Conservation (phyloP, 2,797 vertebrate genomes). For the Phalanger gymnotis region DNA sequence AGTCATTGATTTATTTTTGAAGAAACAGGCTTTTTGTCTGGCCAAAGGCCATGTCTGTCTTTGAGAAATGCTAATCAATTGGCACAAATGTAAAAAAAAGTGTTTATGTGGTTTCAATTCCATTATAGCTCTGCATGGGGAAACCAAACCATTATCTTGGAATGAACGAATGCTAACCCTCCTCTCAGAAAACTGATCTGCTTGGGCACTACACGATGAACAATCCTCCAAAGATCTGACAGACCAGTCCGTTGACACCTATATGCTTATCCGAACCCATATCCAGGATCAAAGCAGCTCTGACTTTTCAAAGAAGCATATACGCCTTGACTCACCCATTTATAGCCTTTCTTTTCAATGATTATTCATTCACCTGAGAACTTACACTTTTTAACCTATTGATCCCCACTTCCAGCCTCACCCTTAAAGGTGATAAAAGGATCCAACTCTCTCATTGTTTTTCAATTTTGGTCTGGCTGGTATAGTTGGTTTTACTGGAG, state of each 20-base stretch:
- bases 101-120: conserved; percentile 32
- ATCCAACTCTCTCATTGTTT: not conserved
- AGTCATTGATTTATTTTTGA: conserved; percentile 19
- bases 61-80: conserved; percentile 45
- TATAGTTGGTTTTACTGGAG: not conserved
- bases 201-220: not conserved
- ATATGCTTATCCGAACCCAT: conserved; percentile 20
- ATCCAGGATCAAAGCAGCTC: not conserved
- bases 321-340: not conserved
- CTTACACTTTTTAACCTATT: not conserved
- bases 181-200: not conserved
- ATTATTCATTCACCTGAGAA: not conserved
- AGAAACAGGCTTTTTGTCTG: conserved; percentile 27
- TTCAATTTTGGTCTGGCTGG: not conserved
- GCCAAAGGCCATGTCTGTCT: conserved; percentile 4
- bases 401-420: conserved; percentile 17
- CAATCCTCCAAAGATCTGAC: not conserved
- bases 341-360: conserved; percentile 21
- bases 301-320: conserved; percentile 6
- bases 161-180: not conserved
- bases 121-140: conserved; percentile 7
- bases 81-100: conserved; percentile 8
- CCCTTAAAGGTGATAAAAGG: conserved; percentile 33
- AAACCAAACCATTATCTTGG: conserved; percentile 20
- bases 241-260: not conserved